A percentile compares a stretch with the other conserved stretches of the same genome.
phyloP scores from a whole-genome alignment of 2,888 invertebrate species.

The Podotricha telesiphe region DNA sequence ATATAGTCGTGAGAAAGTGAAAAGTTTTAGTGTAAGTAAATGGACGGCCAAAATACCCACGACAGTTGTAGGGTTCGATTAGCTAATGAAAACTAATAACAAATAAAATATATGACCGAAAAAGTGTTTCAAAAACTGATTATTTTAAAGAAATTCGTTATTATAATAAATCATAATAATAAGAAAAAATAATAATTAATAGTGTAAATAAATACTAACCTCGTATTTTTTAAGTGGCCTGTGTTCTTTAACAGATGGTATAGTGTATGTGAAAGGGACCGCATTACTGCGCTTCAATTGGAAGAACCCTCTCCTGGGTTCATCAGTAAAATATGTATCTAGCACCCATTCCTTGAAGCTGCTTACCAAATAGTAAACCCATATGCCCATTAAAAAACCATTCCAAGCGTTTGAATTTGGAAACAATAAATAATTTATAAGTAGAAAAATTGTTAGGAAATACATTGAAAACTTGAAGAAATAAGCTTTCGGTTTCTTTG shows the following conservation, averaged over 20 bases:
- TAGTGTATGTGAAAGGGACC: slow-evolving; percentile 72
- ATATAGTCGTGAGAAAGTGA: no score
- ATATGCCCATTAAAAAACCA: slow-evolving; percentile 76
- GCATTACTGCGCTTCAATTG: slow-evolving; percentile 59
- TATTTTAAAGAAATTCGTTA: no score
- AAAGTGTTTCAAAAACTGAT: no score
- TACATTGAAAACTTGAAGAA: slow-evolving; percentile 70
- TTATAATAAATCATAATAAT: background rate
- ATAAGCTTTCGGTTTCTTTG: slow-evolving; percentile 53
- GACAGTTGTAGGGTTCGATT: no score
- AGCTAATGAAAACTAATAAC: no score
- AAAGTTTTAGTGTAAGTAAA: no score
- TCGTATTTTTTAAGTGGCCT: slow-evolving; percentile 84
- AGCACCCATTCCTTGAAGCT: slow-evolving; percentile 68
- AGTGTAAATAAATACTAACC: slow-evolving; percentile 57
- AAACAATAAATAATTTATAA: slow-evolving; percentile 65
- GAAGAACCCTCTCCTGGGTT: slow-evolving; percentile 55
- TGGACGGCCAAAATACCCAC: no score
- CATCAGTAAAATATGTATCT: slow-evolving; percentile 72
- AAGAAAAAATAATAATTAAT: background rate
- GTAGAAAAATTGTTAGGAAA: slow-evolving; percentile 65
- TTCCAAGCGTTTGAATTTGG: slow-evolving; percentile 72
- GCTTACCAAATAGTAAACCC: slow-evolving; percentile 66
- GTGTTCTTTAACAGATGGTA: slow-evolving; percentile 86
- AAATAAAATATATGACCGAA: no score